Percentiles rank a stretch among this genome's conserved stretches.
Evolutionary conservation across 2,113 vertebrate genomes (phyloP).

Genomic region (Trichechus manatus): DNA sequence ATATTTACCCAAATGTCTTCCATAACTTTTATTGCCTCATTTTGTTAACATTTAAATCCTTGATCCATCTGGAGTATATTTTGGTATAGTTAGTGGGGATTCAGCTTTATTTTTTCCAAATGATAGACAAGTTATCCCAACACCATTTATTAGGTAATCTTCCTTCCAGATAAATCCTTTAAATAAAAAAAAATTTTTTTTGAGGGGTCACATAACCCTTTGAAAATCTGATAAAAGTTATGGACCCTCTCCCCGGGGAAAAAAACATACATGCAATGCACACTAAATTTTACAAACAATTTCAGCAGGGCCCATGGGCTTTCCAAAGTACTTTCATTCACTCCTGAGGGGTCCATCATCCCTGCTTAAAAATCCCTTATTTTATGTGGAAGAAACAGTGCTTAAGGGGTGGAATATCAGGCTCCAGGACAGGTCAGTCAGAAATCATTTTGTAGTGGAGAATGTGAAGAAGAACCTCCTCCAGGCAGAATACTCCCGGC

Average conservation of each 20-base stretch:
- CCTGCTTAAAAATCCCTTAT: neutral
- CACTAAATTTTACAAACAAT: neutral
- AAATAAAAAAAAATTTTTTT: slow-evolving; percentile 15
- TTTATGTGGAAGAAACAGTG: neutral
- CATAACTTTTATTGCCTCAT: neutral
- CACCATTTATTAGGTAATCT: slow-evolving; percentile 59
- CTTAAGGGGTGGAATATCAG: neutral
- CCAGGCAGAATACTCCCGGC: neutral
- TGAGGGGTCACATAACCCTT: neutral
- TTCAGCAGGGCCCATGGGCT: rapidly evolving
- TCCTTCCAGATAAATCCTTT: slow-evolving; percentile 56
- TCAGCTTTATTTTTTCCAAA: neutral
- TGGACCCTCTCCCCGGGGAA: neutral
- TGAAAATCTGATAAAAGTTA: neutral
- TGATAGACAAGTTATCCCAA: slow-evolving; percentile 36
- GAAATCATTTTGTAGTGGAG: too few relatives aligned
- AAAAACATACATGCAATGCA: neutral
- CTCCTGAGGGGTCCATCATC: too few relatives aligned
- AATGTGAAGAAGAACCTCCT: neutral
- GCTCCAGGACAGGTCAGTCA: neutral
- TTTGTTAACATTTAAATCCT: slow-evolving; percentile 1
- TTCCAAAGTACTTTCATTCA: neutral
- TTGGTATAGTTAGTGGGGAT: neutral
- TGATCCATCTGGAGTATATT: neutral
- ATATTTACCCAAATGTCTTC: neutral